A percentile compares a stretch with the other conserved stretches of the same genome.
phyloP scores from a whole-genome alignment of 2,113 vertebrate species.

The Camelus bactrianus region DNA sequence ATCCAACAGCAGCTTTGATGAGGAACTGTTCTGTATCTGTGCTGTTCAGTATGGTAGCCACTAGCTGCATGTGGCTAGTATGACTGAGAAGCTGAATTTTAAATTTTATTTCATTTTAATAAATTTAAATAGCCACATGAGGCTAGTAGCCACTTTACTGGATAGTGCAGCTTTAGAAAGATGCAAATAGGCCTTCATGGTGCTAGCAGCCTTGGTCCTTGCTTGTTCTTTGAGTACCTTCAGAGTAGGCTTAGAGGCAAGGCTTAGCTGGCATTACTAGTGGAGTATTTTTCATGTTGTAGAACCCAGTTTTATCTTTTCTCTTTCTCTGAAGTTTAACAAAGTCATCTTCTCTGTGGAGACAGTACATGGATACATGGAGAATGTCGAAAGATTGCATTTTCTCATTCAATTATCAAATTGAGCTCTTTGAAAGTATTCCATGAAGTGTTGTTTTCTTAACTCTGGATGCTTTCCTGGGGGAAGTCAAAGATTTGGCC shows the following conservation, averaged over 20 bases:
- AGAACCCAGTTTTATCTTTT: slow-evolving; percentile 7
- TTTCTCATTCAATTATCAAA: neutral
- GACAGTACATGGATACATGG: neutral
- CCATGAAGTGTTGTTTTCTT: neutral
- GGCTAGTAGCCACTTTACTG: neutral
- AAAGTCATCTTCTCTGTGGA: neutral
- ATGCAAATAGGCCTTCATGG: neutral
- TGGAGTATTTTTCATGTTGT: neutral
- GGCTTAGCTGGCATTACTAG: neutral
- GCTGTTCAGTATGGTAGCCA: neutral
- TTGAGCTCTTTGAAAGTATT: neutral
- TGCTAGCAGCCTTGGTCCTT: neutral
- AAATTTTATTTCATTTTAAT: slow-evolving; percentile 38
- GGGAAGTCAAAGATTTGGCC: neutral
- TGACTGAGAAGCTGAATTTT: slow-evolving; percentile 10
- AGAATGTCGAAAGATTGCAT: neutral
- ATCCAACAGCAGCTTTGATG: neutral
- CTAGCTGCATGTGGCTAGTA: neutral
- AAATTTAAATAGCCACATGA: neutral
- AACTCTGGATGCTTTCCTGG: neutral
- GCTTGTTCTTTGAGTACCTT: neutral
- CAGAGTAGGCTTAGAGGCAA: neutral
- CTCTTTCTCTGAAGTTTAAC: slow-evolving; percentile 1
- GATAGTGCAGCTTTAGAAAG: neutral
- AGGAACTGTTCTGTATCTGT: neutral